Evolutionary conservation across 2,113 vertebrate genomes (phyloP), one percentile per base, ranked within the genome.

Genomic region (Euleptes europaea): DNA sequence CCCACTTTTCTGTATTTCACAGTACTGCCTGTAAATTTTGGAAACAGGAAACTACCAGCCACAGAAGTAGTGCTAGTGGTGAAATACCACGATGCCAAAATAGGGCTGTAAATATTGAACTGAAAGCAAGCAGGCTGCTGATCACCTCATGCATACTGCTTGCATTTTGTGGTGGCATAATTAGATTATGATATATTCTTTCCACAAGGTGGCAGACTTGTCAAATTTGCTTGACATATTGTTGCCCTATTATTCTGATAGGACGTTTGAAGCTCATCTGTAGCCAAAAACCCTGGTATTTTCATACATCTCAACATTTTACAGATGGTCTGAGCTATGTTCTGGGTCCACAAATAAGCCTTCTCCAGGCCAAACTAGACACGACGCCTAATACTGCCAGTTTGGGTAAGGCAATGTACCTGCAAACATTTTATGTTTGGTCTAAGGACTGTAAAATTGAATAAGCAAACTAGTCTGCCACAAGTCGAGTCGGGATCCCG

Each of bases 131-230:
- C 38, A 14, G 42, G 3, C 21, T 23, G 42, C 21, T 35, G 19
- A 10, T 19, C 23, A 31, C 11, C 35, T n/a, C 66, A 70, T 26
- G 17, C 5, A 3, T 7, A 63, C 1, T 3, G 35, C 14, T 33
- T 65, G 26, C 9, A 21, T 40, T 21, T 6, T 31, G 26, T 35
- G 57, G 14, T n/a, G 63, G 21, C 71, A 63, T 63, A 63, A 3
- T 19, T 15, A 47, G 28, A 60, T 38, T 71, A 33, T 44, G 9
- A 40, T 51, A 72, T 1, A 54, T 21, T 75, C 10, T 73, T 5
- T 70, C 90, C 90, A 49, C 86, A 31, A 44, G 88, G 80, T 73
- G 91, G 86, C 91, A 38, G 84, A n/a, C 28, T 66, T 47, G 88
- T 49, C 77, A 2, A 63, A 2, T 0, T 1, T 33, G 75, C 21